Conservation (phyloP, 2,113 vertebrate species). For the Sitta europaea region DNA sequence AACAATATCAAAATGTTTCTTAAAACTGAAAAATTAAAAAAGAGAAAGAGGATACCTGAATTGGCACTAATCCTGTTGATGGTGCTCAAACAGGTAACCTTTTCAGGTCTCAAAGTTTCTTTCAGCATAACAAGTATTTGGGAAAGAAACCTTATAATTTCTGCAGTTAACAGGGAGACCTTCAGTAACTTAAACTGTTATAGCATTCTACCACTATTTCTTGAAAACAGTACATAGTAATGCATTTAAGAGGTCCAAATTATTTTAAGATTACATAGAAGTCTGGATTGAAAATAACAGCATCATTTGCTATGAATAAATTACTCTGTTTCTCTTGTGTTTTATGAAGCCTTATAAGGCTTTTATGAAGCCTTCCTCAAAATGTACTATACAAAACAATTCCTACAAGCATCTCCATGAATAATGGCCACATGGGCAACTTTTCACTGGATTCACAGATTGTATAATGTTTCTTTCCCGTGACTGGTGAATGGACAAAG, state of each 20-base stretch:
- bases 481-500: background rate
- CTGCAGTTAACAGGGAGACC: background rate
- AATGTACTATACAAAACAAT: background rate
- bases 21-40: background rate
- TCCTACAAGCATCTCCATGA: background rate
- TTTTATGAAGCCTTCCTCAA: background rate
- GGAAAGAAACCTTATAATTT: background rate
- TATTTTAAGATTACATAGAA: background rate
- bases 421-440: background rate
- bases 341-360: background rate
- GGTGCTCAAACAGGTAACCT: constrained; percentile 7
- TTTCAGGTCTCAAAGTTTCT: constrained; percentile 1
- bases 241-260: background rate
- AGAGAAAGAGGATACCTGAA: background rate
- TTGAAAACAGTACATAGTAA: background rate
- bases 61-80: background rate
- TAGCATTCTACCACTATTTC: background rate
- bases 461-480: background rate
- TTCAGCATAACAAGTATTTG: constrained; percentile 6
- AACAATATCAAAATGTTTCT: background rate
- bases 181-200: background rate
- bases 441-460: background rate
- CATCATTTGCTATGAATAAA: background rate
- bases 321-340: background rate
- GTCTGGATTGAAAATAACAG: background rate